Conservation (phyloP, 2,113 vertebrate genomes). For the Chloropsis hardwickii region DNA sequence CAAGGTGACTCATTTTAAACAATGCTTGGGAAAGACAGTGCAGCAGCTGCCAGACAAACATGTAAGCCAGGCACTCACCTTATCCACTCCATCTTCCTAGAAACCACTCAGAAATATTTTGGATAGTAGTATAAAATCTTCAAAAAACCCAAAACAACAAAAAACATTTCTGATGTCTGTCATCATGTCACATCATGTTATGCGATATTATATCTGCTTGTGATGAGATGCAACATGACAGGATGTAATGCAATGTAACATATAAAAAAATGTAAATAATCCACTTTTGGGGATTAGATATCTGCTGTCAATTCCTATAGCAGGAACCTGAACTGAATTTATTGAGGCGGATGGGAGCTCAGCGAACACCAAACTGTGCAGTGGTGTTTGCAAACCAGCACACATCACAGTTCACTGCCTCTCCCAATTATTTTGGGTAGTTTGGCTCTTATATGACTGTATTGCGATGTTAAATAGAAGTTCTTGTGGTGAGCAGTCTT, state of each 20-base stretch:
- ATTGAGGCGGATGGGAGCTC: constrained; percentile 73
- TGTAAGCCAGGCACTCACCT: not conserved
- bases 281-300: constrained; percentile 76
- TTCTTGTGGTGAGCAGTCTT: constrained; percentile 64
- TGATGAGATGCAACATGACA: constrained; percentile 74
- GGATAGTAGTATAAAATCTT: not conserved
- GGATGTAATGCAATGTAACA: constrained; percentile 76
- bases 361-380: constrained; percentile 58
- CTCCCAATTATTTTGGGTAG: constrained; percentile 75
- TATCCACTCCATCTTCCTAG: not conserved
- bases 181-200: constrained; percentile 72
- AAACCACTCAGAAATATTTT: constrained; percentile 23
- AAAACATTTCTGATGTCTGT: constrained; percentile 63
- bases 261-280: constrained; percentile 85
- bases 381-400: constrained; percentile 64
- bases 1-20: not conserved
- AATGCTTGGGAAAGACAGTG: not conserved
- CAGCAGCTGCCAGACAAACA: not conserved
- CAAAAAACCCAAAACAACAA: not conserved
- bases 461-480: constrained; percentile 62
- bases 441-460: constrained; percentile 66
- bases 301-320: constrained; percentile 76
- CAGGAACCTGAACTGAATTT: constrained; percentile 66
- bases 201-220: constrained; percentile 59
- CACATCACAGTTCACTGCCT: constrained; percentile 72